phyloP scores from a whole-genome alignment of 2,113 vertebrate genomes.

The Sialia sialis region DNA sequence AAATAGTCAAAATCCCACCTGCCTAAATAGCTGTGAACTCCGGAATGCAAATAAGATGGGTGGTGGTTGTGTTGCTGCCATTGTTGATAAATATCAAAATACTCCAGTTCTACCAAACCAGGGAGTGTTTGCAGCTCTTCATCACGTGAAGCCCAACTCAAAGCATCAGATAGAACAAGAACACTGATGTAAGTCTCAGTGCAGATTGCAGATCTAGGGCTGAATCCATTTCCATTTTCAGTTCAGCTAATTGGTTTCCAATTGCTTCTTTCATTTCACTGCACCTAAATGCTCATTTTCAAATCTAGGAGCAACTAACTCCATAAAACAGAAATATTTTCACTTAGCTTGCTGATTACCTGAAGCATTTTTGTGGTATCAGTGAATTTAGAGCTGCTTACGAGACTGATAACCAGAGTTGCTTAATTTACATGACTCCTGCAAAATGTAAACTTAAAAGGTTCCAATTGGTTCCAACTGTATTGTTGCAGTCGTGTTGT shows the following conservation, averaged over 20 bases:
- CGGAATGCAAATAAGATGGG: neutral
- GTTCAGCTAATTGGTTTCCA: slow-evolving; percentile 35
- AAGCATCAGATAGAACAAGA: neutral
- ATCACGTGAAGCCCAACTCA: neutral
- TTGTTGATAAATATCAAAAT: neutral
- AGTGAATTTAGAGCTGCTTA: neutral
- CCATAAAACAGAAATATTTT: slow-evolving; percentile 6
- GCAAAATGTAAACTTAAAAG: neutral
- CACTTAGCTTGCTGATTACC: slow-evolving; percentile 4
- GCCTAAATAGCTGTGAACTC: neutral
- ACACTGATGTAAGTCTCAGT: neutral
- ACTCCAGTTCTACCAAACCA: neutral
- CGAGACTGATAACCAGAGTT: neutral
- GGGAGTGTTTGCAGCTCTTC: neutral
- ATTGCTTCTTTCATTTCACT: slow-evolving; percentile 14
- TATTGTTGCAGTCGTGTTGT: neutral
- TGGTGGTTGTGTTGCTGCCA: neutral
- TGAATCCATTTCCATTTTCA: slow-evolving; percentile 22
- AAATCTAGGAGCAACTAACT: neutral
- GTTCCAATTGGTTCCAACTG: neutral
- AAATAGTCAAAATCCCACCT: neutral
- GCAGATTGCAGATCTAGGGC: slow-evolving; percentile 1
- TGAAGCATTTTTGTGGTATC: neutral
- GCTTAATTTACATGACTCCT: neutral
- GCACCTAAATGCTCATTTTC: slow-evolving; percentile 25